phyloP scores from a whole-genome alignment of 2,797 vertebrate species.

The Esox lucius region DNA sequence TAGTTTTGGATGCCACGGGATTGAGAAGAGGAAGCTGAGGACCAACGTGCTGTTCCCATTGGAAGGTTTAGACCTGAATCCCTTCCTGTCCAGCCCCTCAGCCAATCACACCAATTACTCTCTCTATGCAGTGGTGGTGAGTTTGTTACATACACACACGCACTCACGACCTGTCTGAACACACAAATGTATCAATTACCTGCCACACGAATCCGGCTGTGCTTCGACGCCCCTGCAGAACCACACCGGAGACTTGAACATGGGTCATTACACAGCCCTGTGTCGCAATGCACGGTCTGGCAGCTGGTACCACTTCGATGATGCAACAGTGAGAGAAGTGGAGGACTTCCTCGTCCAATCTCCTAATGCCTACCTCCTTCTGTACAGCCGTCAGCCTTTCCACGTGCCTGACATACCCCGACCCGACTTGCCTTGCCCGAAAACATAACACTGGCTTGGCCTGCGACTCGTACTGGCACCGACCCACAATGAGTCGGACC shows the following conservation, averaged over 20 bases:
- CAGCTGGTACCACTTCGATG: slow-evolving; percentile 83
- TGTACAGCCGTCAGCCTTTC: slow-evolving; percentile 78
- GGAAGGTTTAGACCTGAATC: slow-evolving; percentile 73
- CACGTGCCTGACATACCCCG: slow-evolving; percentile 57
- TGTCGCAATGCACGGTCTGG: slow-evolving; percentile 74
- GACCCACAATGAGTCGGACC: no score
- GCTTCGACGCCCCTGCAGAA: slow-evolving; percentile 66
- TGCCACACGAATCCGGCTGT: not conserved
- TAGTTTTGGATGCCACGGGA: slow-evolving; percentile 83
- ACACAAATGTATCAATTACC: not conserved
- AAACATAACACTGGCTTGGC: not conserved
- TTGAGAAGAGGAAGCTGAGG: slow-evolving; percentile 78
- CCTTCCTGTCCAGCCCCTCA: slow-evolving; percentile 67
- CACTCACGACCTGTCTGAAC: not conserved
- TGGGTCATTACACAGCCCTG: slow-evolving; percentile 86
- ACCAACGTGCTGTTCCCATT: slow-evolving; percentile 77
- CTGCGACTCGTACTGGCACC: no score
- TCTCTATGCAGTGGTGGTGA: slow-evolving; percentile 85
- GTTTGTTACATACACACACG: slow-evolving; percentile 33
- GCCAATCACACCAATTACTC: slow-evolving; percentile 66
- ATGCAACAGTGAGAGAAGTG: slow-evolving; percentile 70
- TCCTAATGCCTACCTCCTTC: slow-evolving; percentile 79
- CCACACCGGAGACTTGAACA: slow-evolving; percentile 81
- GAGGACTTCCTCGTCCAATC: slow-evolving; percentile 74
- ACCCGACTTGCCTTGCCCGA: slow-evolving; percentile 32